Evolutionary conservation across 2,888 invertebrate species (phyloP), one percentile per base, ranked within the genome.

Genomic region (Torymus tubicola): DNA sequence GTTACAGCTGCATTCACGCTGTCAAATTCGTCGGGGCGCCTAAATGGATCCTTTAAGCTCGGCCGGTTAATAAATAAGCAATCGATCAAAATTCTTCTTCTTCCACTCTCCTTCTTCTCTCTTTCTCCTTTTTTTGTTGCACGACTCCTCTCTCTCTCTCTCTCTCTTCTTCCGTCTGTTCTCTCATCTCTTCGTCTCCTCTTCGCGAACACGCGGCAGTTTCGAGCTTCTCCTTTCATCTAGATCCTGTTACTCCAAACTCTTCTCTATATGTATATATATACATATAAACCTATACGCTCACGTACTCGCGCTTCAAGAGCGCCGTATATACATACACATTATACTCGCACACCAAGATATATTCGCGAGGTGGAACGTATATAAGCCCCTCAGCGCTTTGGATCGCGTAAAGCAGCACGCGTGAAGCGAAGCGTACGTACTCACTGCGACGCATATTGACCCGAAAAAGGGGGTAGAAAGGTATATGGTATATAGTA

Each of bases 171-270:
- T 16, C 52, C 24, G 55, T 18, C 14, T 68, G 11, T 68, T 55
- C 18, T 55, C 55, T 1, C 16, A 12, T 16, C 57, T 57, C 68
- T 31, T n/a, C 16, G 8, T 16, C 57, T 57, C n/a, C 57, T 57
- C 57, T 14, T 3, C 57, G n/a, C 16, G 1, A 21, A 21, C 21
- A n/a, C 57, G 57, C 50, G 42, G 68, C 2, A 24, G 18, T 52
- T 13, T 50, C 57, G 63, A 42, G 42, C 8, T 42, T 42, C 64
- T 42, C 70, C 65, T 75, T 80, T 75, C 65, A 75, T 71, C 24
- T 67, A 60, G 74, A 75, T 75, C 80, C 80, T 65, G 75, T 80
- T 80, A 80, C 80, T 12, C 50, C 42, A 52, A n/a, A 42, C 16
- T 60, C 65, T n/a, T 12, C 60, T 61, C 55, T 65, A 8, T 42